A percentile compares a stretch with the other conserved stretches of the same genome.
Conservation (phyloP, 2,113 vertebrate genomes). For the Entomyzon cyanotis region DNA sequence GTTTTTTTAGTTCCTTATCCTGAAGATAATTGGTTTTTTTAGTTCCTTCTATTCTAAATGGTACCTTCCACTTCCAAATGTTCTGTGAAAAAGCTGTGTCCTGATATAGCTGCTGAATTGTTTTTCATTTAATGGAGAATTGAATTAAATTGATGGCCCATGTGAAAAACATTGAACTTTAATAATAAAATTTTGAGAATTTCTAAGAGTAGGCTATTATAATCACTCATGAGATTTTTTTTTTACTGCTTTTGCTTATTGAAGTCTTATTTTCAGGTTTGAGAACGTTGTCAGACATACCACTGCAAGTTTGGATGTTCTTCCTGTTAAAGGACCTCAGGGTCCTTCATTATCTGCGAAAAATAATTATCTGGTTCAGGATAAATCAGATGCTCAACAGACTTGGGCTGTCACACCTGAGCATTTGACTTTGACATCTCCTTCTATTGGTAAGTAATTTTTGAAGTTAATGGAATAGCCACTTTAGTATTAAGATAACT, state of each 20-base stretch:
- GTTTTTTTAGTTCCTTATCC: no score
- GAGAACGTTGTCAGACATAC: conserved; percentile 62
- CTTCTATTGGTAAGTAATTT: conserved; percentile 82
- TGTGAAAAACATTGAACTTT: background rate
- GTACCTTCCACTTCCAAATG: background rate
- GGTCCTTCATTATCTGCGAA: conserved; percentile 69
- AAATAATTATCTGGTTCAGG: conserved; percentile 51
- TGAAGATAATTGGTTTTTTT: background rate
- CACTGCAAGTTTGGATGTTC: conserved; percentile 85
- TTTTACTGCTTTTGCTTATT: background rate
- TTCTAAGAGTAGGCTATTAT: background rate
- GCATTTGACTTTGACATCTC: conserved; percentile 79
- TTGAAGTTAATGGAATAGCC: background rate
- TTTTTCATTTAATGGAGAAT: background rate
- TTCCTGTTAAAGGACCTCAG: conserved; percentile 95
- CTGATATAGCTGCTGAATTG: background rate
- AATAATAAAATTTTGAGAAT: background rate
- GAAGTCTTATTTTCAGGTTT: conserved; percentile 58
- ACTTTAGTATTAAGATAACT: background rate
- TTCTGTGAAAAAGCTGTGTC: background rate
- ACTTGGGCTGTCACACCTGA: conserved; percentile 85
- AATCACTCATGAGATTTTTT: background rate
- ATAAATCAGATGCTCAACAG: conserved; percentile 51
- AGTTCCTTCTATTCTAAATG: background rate
- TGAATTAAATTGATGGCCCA: background rate